Conservation (phyloP, 2,888 invertebrate species). For the Caenorhabditis afra region DNA sequence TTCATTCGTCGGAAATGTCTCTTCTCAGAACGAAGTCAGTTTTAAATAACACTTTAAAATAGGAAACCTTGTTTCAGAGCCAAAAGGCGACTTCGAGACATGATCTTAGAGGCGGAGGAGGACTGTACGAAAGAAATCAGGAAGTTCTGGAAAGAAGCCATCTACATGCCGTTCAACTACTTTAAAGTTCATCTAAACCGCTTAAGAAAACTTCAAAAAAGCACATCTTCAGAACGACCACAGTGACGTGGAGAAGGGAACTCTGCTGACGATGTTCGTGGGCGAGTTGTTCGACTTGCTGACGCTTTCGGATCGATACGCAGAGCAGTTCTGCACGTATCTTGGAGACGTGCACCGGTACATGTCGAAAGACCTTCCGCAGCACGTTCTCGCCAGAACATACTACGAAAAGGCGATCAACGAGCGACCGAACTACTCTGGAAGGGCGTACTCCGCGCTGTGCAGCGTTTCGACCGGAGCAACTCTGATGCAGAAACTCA, state of each 20-base stretch:
- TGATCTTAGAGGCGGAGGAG: slow-evolving; percentile 4
- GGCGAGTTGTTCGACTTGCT: slow-evolving; percentile 50
- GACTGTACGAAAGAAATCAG: slow-evolving; percentile 19
- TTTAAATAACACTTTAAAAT: neutral
- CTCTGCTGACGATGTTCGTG: slow-evolving; percentile 44
- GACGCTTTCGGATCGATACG: slow-evolving; percentile 17
- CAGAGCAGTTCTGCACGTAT: slow-evolving; percentile 27
- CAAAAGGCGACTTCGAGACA: slow-evolving; percentile 28
- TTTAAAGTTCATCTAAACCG: too few relatives aligned
- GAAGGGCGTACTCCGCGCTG: slow-evolving; percentile 38
- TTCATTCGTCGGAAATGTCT: slow-evolving; percentile 44
- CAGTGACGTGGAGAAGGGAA: slow-evolving; percentile 11
- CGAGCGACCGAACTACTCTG: slow-evolving; percentile 7
- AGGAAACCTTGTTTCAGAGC: slow-evolving; percentile 17
- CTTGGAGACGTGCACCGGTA: slow-evolving; percentile 56
- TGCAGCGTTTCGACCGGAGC: neutral
- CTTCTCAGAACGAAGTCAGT: slow-evolving; percentile 44
- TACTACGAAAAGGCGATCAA: slow-evolving; percentile 35
- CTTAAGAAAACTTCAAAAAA: too few relatives aligned
- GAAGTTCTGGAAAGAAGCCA: slow-evolving; percentile 30
- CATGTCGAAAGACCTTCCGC: slow-evolving; percentile 32
- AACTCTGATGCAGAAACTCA: neutral
- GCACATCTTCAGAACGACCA: slow-evolving; percentile 17
- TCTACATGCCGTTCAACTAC: too few relatives aligned
- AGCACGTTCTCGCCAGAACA: slow-evolving; percentile 7